Base-by-base conservation (phyloP, 2,113 vertebrate genomes). In the Hoplias malabaricus region DNA sequence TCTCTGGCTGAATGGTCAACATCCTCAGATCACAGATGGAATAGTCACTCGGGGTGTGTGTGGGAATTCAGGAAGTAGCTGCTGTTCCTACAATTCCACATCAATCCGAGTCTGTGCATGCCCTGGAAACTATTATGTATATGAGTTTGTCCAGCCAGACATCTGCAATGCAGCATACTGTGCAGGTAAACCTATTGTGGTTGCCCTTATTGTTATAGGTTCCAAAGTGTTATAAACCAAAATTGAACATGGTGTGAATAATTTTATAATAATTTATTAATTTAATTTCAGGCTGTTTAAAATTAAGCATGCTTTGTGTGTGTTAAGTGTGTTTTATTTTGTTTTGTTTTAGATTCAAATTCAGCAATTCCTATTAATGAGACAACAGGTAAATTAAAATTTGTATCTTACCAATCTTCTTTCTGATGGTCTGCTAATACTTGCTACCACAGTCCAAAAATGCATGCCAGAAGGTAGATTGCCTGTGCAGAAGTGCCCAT, bases 41-140 rank as follows among this genome's bases (percentile, higher is more conserved):
- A 23, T 82, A 12, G 81, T 82, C 27, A 40, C 23, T 0, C 71
- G 56, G 13, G 23, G 3, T 27, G 71, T 74, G 19, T 82, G 81
- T 4, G 70, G 76, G 36, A 25, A 75, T 56, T 79, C 71, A 71
- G 25, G 12, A 0, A 16, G 11, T 12, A 2, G 46, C 27, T 82
- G 81, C 75, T 82, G 81, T 48, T 12, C 1, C 9, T 82, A 70
- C 27, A 23, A 40, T 8, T 54, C 69, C 11, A 27, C 29, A 54
- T 46, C 71, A 4, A 73, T 82, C 43, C 43, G 23, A 54, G 72
- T 82, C 11, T 79, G 79, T 53, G 81, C 81, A 11, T 82, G 81
- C 38, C 81, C 71, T 2, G 81, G 66, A 29, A 75, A 75, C 38
- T 82, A 70, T n/a, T n/a, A n/a, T n/a, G n/a, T n/a, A n/a, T n/a